Evolutionary conservation across 2,113 vertebrate genomes (phyloP).

Genomic region (Sarotherodon lohbergeri): DNA sequence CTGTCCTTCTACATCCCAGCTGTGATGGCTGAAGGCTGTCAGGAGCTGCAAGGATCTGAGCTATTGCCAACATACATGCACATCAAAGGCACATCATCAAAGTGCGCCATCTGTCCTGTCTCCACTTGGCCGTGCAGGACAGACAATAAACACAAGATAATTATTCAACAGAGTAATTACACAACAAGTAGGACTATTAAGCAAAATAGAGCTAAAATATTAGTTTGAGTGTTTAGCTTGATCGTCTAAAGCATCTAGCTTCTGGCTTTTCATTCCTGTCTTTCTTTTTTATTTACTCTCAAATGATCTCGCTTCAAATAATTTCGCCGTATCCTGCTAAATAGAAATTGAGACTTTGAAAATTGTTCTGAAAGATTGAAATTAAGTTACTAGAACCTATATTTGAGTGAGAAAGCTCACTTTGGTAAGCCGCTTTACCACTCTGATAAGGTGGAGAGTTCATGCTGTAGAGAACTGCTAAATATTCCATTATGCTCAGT

Average conservation of each 20-base stretch:
- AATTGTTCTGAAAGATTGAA: not conserved
- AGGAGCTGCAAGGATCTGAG: not conserved
- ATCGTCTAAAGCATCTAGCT: not conserved
- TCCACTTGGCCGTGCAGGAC: not conserved
- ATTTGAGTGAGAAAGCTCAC: not conserved
- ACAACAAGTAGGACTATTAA: not conserved
- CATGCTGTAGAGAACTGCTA: not conserved
- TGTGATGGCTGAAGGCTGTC: constrained; percentile 25
- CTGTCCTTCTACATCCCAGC: not conserved
- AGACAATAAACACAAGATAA: not conserved
- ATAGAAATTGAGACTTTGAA: not conserved
- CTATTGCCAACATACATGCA: constrained; percentile 11
- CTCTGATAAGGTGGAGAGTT: not conserved
- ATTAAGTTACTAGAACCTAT: not conserved
- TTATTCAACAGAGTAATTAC: not conserved
- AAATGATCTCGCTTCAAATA: not conserved
- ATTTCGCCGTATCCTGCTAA: rapidly evolving
- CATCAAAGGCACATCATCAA: constrained; percentile 55
- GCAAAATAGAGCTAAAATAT: not conserved
- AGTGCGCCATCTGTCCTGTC: constrained; percentile 47
- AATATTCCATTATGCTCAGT: not conserved
- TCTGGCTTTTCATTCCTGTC: not conserved
- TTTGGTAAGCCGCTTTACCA: not conserved
- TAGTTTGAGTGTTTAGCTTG: not conserved
- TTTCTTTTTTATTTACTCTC: not conserved